Evolutionary conservation across 2,888 invertebrate species (phyloP), one percentile per base, ranked within the genome.

Genomic region (Selenia dentaria): DNA sequence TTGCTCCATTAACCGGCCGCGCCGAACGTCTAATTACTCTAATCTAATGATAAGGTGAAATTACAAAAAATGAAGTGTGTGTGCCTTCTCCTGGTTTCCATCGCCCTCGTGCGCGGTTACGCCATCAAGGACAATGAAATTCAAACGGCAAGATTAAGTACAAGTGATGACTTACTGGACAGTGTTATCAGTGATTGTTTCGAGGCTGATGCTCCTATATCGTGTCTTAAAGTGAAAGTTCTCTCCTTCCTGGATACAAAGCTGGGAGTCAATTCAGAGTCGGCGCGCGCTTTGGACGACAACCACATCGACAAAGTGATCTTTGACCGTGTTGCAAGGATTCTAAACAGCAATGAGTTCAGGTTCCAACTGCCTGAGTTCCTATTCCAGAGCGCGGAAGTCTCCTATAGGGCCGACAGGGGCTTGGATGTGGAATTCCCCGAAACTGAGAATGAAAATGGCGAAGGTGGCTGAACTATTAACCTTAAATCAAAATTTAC

Each of bases 171-270:
- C 75, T 85, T 96, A 32, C 92, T 96, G 61, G 92, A 94, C 46
- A 92, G 93, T 70, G 94, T 94, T 66, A 90, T 96, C 64, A 93
- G 94, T 84, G 94, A 94, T 74, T 96, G 96, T 88, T 92, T 94
- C 72, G 91, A 91, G 59, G 92, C 92, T 33, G 92, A 93, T 50
- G 92, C 93, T 4, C 94, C 95, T 77, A 92, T 93, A 74, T 88
- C 92, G 32, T 96, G 96, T 68, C 92, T 96, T 60, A 96, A 96
- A 85, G 92, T 93, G 79, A 94, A 95, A 84, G 94, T 96, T 65
- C 88, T 96, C 18, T 92, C 92, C 41, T 96, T 94, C 83, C 87
- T 96, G 86, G 95, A 96, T 79, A 93, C 93, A 26, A 89, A 94
- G 43, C 80, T 94, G 49, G 94, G 94, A 62, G 87, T 94, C 24